Evolutionary conservation across 1,140 invertebrate species (phyloP).

Genomic region (Neodiprion lecontei): DNA sequence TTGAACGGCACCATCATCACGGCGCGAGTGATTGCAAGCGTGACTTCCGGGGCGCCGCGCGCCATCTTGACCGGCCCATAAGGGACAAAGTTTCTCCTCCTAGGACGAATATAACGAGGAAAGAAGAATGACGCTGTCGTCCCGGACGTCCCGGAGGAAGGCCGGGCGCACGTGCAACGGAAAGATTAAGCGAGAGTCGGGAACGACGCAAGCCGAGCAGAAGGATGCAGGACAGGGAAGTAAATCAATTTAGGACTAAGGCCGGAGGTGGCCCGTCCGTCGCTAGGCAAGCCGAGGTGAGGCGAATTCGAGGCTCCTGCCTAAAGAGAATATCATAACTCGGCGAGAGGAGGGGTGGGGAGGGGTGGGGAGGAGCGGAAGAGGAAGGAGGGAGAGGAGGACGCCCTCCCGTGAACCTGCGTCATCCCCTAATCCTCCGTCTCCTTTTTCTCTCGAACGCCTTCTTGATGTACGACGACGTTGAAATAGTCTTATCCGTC

Average conservation of each 20-base stretch:
- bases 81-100: too few species aligned
- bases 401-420: slow-evolving; percentile 23
- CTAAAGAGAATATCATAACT: slow-evolving; percentile 17
- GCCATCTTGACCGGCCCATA: too few species aligned
- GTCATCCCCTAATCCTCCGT: slow-evolving; percentile 35
- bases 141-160: too few species aligned
- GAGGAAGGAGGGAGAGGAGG: slow-evolving; percentile 15
- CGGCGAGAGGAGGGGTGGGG: not conserved
- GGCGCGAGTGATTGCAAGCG: not conserved
- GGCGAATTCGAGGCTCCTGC: not conserved
- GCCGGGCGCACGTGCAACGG: too few species aligned
- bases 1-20: not conserved
- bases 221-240: slow-evolving; percentile 6
- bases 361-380: not conserved
- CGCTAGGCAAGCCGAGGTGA: not conserved
- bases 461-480: slow-evolving; percentile 37
- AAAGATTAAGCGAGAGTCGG: not conserved
- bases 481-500: slow-evolving; percentile 39
- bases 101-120: too few species aligned
- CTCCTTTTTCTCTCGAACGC: slow-evolving; percentile 30
- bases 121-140: too few species aligned
- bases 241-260: slow-evolving; percentile 27
- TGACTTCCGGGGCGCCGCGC: too few species aligned
- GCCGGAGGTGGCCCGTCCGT: not conserved
- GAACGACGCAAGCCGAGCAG: not conserved